Conservation (phyloP, 2,797 vertebrate species). For the Coluber constrictor region DNA sequence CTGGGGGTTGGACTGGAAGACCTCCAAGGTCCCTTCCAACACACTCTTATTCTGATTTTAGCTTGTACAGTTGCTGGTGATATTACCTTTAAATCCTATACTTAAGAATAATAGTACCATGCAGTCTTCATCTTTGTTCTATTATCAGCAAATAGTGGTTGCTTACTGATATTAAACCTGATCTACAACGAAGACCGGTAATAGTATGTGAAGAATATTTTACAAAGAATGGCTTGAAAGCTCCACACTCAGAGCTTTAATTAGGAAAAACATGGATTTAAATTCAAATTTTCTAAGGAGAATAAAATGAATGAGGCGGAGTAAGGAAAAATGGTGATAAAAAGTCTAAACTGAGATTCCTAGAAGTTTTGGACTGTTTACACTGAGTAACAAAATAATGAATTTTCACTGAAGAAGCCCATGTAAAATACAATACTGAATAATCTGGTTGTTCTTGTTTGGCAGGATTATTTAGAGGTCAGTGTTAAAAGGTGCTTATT, state of each 20-base stretch:
- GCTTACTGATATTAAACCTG: not conserved
- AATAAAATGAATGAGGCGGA: not conserved
- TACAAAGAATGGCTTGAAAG: constrained; percentile 14
- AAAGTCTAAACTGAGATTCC: not conserved
- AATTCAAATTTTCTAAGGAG: not conserved
- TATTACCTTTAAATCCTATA: not conserved
- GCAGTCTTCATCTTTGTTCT: not conserved
- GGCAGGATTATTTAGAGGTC: constrained; percentile 14
- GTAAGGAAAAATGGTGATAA: not conserved
- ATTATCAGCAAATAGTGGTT: not conserved
- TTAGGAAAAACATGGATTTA: not conserved
- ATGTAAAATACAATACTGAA: not conserved
- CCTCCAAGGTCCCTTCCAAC: not conserved
- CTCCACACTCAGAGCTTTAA: not conserved
- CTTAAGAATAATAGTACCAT: not conserved
- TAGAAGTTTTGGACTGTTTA: not conserved
- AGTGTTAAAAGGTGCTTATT: constrained; percentile 34
- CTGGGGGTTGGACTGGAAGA: not conserved
- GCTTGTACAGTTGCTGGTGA: not conserved
- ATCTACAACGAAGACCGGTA: not conserved
- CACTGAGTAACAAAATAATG: not conserved
- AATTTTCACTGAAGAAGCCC: not conserved
- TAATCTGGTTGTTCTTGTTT: constrained; percentile 36
- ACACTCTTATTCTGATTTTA: rapidly evolving
- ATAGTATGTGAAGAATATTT: not conserved